Conservation (phyloP, 1,140 invertebrate species). For the Lepidostoma basale region DNA sequence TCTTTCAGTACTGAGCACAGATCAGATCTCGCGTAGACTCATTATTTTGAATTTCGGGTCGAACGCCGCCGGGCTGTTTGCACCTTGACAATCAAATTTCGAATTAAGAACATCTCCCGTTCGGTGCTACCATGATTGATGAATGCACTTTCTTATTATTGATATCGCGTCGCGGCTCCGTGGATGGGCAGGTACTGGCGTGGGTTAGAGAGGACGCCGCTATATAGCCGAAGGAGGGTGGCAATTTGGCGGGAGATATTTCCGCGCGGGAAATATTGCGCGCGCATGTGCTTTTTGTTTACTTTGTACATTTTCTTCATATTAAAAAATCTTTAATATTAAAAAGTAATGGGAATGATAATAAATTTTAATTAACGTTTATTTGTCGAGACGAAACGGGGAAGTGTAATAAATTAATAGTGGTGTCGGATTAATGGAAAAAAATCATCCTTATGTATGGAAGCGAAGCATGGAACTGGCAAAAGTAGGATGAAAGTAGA, state of each 20-base stretch:
- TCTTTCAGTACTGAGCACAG: not conserved
- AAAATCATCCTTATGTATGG: no score
- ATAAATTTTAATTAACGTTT: no score
- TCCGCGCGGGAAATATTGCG: not conserved
- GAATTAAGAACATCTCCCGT: not conserved
- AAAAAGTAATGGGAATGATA: no score
- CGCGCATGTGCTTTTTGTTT: not conserved
- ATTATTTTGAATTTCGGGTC: not conserved
- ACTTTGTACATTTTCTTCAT: no score
- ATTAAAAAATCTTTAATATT: no score
- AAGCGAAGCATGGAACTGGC: no score
- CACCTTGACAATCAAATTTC: no score
- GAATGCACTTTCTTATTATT: not conserved
- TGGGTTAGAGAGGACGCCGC: not conserved
- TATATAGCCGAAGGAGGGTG: slow-evolving; percentile 1
- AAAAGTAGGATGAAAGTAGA: no score
- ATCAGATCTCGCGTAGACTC: not conserved
- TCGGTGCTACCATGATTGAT: not conserved
- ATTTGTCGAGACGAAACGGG: no score
- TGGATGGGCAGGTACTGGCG: not conserved
- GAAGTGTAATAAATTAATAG: no score
- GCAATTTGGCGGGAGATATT: not conserved
- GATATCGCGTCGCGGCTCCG: not conserved
- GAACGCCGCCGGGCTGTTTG: not conserved
- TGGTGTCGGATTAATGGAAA: no score